Evolutionary conservation across 2,888 invertebrate genomes (phyloP), one percentile per base, ranked within the genome.

Genomic region (Troides helena): DNA sequence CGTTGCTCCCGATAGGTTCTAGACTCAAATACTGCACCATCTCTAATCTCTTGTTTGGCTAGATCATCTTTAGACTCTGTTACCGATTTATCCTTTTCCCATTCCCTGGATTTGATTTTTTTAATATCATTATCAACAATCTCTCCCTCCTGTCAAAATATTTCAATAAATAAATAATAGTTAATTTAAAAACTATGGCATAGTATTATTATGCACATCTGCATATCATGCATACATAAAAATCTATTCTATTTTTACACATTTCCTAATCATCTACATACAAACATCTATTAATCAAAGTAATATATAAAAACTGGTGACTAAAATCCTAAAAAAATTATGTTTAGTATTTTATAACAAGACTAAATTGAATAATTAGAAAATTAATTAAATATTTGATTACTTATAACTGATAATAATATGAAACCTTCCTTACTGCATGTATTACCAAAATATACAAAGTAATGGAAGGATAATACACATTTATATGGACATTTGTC

Each of bases 91-190:
- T 91, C 90, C 76, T 88, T 90, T 69, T 93, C 93, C 87, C 89
- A 91, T 67, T 93, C 93, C 68, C 91, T 83, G 10, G 90, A 81
- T 78, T 92, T 93, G 10, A 93, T 90, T 81, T 90, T 92, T 73
- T 92, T 93, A 14, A 91, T 82, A 72, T 93, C 93, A 74, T 83
- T 87, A 58, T 93, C 93, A 56, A 77, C 83, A 72, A 72, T 74
- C 68, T 93, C 92, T 78, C 93, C 93, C 73, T 93, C 92, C 92
- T 71, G 62, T 62, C 60, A 0, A 62, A 58, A 64, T 36, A 21
- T 64, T 6, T 6, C 1, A 43, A 66, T 62, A 46, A 46, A 69
- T 58, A 61, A 39, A 56, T 50, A 60, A 64, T 64, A 39, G 62
- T 7, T 17, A 67, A 23, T 61, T 39, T 36, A 10, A 43, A 25